phyloP scores from a whole-genome alignment of 1,140 invertebrate species.

The Bombyx mandarina region DNA sequence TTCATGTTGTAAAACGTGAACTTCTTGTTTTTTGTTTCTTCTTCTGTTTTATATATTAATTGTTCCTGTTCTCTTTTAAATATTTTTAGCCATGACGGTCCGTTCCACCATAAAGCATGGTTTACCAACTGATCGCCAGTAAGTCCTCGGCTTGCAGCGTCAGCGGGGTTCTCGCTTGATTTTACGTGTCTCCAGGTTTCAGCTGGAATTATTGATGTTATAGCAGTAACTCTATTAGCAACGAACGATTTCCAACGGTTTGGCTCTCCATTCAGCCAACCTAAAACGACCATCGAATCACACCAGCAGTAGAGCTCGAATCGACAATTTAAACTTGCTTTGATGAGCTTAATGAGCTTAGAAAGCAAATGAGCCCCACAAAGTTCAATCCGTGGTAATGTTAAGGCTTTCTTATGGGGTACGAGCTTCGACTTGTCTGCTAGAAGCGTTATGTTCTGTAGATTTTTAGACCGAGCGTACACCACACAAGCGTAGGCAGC shows the following conservation, averaged over 20 bases:
- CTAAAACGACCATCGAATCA: slow-evolving; percentile 16
- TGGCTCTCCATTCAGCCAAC: slow-evolving; percentile 14
- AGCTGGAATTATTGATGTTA: slow-evolving; percentile 8
- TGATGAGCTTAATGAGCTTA: background rate
- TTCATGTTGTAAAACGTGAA: background rate
- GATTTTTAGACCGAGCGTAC: slow-evolving; percentile 1
- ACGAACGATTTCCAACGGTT: slow-evolving; percentile 12
- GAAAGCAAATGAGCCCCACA: background rate
- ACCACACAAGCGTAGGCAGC: slow-evolving; percentile 9
- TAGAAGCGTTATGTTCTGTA: slow-evolving; percentile 5
- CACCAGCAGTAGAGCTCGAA: background rate
- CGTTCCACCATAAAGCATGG: too few relatives aligned
- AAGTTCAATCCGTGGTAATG: too few relatives aligned
- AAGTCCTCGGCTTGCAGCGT: too few relatives aligned
- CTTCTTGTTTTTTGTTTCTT: background rate
- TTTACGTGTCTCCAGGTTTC: too few relatives aligned
- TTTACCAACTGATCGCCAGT: too few relatives aligned
- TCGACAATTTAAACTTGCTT: slow-evolving; percentile 1
- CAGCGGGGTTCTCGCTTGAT: too few relatives aligned
- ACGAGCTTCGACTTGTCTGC: too few relatives aligned
- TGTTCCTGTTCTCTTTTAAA: too few relatives aligned
- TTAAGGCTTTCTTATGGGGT: too few relatives aligned
- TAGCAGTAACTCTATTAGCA: slow-evolving; percentile 9
- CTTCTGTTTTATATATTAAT: too few relatives aligned
- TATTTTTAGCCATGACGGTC: too few relatives aligned